These are phyloP conservation scores for Acanthochromis polyacanthus DNA, from an alignment of 2,113 vertebrate genomes.

Conservation along the genomic window DNA sequence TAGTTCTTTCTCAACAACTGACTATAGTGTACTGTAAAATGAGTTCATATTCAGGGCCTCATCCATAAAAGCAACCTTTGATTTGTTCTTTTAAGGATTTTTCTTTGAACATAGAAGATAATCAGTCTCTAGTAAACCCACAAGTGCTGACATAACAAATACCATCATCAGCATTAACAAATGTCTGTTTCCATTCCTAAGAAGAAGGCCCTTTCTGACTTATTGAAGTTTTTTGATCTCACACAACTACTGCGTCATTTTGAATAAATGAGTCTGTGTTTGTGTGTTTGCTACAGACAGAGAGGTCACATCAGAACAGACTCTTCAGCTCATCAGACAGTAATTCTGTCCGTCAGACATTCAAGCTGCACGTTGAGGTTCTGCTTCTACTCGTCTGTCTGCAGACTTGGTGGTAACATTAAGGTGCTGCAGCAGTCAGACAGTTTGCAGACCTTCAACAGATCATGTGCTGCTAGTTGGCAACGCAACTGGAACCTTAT, in stretches of 20 bases:
- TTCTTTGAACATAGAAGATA: not conserved
- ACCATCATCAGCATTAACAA: no score
- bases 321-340: constrained; percentile 33
- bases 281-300: not conserved
- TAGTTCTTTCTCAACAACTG: not conserved
- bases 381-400: constrained; percentile 19
- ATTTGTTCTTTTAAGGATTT: not conserved
- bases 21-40: not conserved
- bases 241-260: not conserved
- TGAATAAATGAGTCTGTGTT: not conserved
- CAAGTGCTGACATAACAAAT: not conserved
- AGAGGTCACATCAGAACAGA: constrained; percentile 16
- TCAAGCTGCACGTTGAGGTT: not conserved
- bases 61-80: constrained; percentile 37
- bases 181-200: not conserved
- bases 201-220: not conserved
- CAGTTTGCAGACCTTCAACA: constrained; percentile 15
- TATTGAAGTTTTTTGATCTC: not conserved
- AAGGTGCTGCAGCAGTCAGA: constrained; percentile 31
- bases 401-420: constrained; percentile 9
- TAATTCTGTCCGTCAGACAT: constrained; percentile 4
- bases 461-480: constrained; percentile 71
- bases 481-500: constrained; percentile 53
- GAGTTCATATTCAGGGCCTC: not conserved
- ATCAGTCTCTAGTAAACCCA: not conserved